Evolutionary conservation across 1,140 invertebrate species (phyloP), one percentile per base, ranked within the genome.

Genomic region (Leptinotarsa defecta): DNA sequence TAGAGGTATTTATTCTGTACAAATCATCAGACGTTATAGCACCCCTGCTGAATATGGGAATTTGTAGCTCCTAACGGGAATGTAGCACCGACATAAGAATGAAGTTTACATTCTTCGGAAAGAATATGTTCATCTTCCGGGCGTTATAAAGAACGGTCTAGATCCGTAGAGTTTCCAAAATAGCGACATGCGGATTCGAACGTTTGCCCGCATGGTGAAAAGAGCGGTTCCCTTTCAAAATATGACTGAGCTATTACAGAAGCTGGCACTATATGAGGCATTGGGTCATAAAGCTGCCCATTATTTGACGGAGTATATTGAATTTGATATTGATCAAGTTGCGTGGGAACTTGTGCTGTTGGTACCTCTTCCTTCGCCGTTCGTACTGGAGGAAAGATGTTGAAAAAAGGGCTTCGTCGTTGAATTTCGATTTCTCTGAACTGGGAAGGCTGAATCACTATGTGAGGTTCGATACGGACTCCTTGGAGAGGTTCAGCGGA

Each of bases 401-500:
- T 92, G 24, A 92, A 90, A 84, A 94, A 94, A 19, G 92, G 92
- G 83, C 91, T 92, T 70, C 92, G 89, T 76, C 92, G 87, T 82
- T 93, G 91, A 77, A 90, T 91, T 83, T 94, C 92, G 84, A 93
- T 92, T 85, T 93, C 91, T 74, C 92, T 88, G 87, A 94, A 94
- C 85, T 94, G 93, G 81, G 92, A 94, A n/a, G 93, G 93, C 87
- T 94, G 93, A 83, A 94, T 94, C 92, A 94, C 94, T 69, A 94
- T 88, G 79, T 94, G 87, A 24, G 93, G 93, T 83, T 94, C 93
- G 78, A 91, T 89, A 73, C 91, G 88, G 76, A 91, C 91, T 34
- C 92, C 92, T 78, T 91, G 91, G 76, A 93, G 93, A 74, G 93
- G 93, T 84, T 93, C 93, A 48, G 92, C 92, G 85, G 93, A 91